Evolutionary conservation across 92 coral and sea anemone genomes (phyloP).

Genomic region (Palythoa grandiflora): DNA sequence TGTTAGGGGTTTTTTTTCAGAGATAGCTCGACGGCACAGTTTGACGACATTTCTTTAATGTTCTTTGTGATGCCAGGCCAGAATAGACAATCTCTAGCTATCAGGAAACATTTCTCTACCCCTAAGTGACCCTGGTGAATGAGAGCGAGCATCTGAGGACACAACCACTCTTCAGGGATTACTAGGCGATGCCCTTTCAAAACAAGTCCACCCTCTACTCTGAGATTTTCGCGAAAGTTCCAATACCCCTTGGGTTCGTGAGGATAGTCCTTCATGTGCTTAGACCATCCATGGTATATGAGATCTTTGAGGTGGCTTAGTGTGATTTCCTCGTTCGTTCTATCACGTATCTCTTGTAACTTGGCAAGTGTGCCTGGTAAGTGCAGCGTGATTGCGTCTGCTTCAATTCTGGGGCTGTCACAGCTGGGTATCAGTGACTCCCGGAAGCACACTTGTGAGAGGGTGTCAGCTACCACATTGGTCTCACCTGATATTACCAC

Average conservation of each 20-base stretch:
- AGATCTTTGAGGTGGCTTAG: constrained; percentile 25
- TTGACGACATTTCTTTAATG: too few species aligned
- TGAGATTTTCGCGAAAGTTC: constrained; percentile 25
- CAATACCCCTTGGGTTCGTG: not conserved
- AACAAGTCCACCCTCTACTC: too few species aligned
- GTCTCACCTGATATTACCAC: not conserved
- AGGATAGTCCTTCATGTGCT: constrained; percentile 27
- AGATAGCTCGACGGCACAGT: too few species aligned
- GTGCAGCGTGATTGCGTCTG: not conserved
- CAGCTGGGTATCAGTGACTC: not conserved
- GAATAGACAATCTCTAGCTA: too few species aligned
- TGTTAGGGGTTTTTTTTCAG: too few species aligned
- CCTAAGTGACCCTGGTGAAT: too few species aligned
- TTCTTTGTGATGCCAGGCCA: too few species aligned
- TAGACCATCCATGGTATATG: constrained; percentile 29
- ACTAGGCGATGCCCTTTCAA: too few species aligned
- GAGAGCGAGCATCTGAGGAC: too few species aligned
- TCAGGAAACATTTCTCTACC: too few species aligned
- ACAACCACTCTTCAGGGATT: too few species aligned
- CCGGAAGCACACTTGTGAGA: constrained; percentile 2
- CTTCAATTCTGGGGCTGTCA: constrained; percentile 1
- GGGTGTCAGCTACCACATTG: constrained; percentile 1
- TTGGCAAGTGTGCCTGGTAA: constrained; percentile 25
- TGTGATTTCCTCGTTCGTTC: not conserved
- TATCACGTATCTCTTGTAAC: constrained; percentile 31